Evolutionary conservation across 2,888 invertebrate species (phyloP).

Genomic region (Pristionchus entomophagus): DNA sequence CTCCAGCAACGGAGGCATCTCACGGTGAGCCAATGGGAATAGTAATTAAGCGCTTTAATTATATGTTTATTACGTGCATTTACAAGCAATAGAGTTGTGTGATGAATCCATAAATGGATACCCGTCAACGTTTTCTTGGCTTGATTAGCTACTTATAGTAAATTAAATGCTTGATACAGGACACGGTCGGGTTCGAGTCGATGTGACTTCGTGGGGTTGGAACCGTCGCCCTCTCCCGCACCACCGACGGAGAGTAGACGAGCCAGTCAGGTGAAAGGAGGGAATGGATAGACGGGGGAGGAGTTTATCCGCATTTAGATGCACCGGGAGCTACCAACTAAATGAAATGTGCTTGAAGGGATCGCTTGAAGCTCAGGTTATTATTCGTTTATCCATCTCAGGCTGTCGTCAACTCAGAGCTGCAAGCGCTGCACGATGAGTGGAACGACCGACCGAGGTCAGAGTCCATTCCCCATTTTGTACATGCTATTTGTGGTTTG

Average conservation of each 20-base stretch:
- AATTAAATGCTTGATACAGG: neutral
- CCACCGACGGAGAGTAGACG: slow-evolving; percentile 11
- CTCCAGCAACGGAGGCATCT: neutral
- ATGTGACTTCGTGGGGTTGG: slow-evolving; percentile 53
- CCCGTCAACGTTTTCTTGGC: no score
- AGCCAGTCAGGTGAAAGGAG: slow-evolving; percentile 41
- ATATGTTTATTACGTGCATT: no score
- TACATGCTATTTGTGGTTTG: no score
- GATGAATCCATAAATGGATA: no score
- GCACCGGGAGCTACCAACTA: no score
- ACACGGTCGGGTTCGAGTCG: slow-evolving; percentile 50
- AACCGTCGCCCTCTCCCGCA: slow-evolving; percentile 45
- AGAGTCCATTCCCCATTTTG: neutral
- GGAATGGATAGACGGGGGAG: no score
- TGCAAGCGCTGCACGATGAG: slow-evolving; percentile 46
- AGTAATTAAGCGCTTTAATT: no score
- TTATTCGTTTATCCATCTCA: neutral
- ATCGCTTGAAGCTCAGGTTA: neutral
- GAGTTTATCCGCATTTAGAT: no score
- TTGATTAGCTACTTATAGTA: no score
- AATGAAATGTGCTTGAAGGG: no score
- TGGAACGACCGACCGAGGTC: slow-evolving; percentile 47
- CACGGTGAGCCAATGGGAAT: neutral
- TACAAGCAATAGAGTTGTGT: no score
- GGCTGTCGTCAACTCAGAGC: slow-evolving; percentile 38